Conservation (phyloP, 2,797 vertebrate species). For the Rhinoraja longicauda region DNA sequence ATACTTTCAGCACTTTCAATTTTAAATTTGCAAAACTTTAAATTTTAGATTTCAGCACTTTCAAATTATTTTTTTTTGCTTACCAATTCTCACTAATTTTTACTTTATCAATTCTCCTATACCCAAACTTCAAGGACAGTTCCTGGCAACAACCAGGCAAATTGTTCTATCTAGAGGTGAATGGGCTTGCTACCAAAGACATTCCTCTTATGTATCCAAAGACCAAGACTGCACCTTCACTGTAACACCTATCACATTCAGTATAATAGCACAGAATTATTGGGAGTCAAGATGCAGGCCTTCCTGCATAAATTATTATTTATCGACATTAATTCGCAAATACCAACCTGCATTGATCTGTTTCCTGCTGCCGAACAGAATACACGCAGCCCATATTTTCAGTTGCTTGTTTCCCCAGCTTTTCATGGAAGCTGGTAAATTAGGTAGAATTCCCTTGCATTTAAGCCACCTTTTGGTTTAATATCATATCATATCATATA, state of each 20-base stretch:
- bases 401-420: slow-evolving; percentile 36
- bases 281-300: not conserved
- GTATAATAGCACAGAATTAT: not conserved
- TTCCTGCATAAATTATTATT: slow-evolving; percentile 17
- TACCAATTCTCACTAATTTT: too few species aligned
- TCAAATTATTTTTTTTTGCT: too few species aligned
- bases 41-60: too few species aligned
- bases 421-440: not conserved
- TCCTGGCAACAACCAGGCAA: too few species aligned
- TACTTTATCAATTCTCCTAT: too few species aligned
- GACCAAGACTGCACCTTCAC: too few species aligned
- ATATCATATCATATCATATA: too few species aligned
- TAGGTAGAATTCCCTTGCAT: slow-evolving; percentile 41
- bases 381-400: slow-evolving; percentile 78
- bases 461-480: slow-evolving; percentile 40
- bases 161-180: too few species aligned
- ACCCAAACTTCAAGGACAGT: not conserved
- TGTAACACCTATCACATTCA: not conserved
- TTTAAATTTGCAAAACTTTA: too few species aligned
- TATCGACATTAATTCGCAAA: slow-evolving; percentile 43
- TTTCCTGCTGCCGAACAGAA: slow-evolving; percentile 71
- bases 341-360: slow-evolving; percentile 71
- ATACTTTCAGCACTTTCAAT: too few species aligned
- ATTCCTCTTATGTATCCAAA: too few species aligned
- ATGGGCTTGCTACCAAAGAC: not conserved